phyloP scores from a whole-genome alignment of 2,888 invertebrate genomes.

The Andrena chrysosceles region DNA sequence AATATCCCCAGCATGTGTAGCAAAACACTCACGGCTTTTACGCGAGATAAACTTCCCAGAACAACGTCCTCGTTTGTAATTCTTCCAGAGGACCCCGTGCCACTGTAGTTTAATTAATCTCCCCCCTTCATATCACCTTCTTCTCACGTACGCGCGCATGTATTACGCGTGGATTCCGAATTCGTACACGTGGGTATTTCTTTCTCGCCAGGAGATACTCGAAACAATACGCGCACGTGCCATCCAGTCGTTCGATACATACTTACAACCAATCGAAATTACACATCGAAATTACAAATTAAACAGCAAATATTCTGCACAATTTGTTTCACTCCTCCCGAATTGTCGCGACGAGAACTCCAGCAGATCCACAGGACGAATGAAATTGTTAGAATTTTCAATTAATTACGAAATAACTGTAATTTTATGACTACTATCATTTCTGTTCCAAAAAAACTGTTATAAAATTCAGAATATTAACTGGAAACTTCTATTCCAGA shows the following conservation, averaged over 20 bases:
- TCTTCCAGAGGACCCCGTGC: constrained; percentile 50
- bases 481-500: too few species aligned
- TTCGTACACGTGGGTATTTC: constrained; percentile 30
- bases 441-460: too few species aligned
- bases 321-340: too few species aligned
- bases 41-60: constrained; percentile 28
- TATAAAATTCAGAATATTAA: too few species aligned
- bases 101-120: constrained; percentile 62
- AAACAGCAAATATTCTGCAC: too few species aligned
- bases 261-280: not conserved
- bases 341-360: too few species aligned
- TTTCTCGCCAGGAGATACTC: constrained; percentile 23
- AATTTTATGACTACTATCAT: too few species aligned
- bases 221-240: constrained; percentile 24
- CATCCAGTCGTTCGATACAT: not conserved
- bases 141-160: constrained; percentile 33
- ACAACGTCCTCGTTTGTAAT: constrained; percentile 57
- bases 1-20: constrained; percentile 16
- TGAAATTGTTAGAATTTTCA: too few species aligned
- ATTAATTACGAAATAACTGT: too few species aligned
- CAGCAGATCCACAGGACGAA: too few species aligned
- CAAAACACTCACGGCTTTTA: constrained; percentile 27
- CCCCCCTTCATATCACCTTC: constrained; percentile 20
- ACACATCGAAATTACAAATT: too few species aligned
- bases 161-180: constrained; percentile 51